Evolutionary conservation across 2,888 invertebrate genomes (phyloP).

Genomic region (Caenorhabditis sp.): DNA sequence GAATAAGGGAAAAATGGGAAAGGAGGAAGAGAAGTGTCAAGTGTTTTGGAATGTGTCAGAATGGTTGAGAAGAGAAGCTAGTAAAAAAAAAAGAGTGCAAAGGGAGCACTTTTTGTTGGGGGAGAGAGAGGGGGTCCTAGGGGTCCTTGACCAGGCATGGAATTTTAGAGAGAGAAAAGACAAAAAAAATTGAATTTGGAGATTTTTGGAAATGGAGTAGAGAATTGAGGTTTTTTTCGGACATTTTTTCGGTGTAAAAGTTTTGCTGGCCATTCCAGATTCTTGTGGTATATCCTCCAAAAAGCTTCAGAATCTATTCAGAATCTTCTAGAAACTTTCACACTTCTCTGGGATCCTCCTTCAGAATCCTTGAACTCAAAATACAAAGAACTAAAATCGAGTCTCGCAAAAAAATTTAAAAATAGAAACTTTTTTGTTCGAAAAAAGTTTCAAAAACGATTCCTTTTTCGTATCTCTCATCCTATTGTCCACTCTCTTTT

Average conservation of each 20-base stretch:
- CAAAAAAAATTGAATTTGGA: conserved; percentile 19
- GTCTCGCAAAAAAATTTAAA: not conserved
- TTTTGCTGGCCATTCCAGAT: too few relatives aligned
- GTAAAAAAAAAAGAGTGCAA: conserved; percentile 19
- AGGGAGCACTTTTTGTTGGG: conserved; percentile 26
- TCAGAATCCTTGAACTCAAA: not conserved
- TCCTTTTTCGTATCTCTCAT: too few relatives aligned
- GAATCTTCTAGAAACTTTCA: too few relatives aligned
- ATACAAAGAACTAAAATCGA: too few relatives aligned
- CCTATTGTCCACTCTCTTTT: conserved; percentile 11
- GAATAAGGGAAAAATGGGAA: not conserved
- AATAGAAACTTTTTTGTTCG: not conserved
- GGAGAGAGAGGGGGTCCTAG: not conserved
- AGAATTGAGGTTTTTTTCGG: not conserved
- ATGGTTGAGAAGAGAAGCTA: conserved; percentile 35
- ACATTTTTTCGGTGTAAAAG: too few relatives aligned
- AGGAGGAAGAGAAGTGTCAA: conserved; percentile 43
- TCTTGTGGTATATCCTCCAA: too few relatives aligned
- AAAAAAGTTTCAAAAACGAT: not conserved
- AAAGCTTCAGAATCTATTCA: too few relatives aligned
- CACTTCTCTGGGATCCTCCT: too few relatives aligned
- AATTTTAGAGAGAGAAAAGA: not conserved
- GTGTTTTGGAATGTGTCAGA: conserved; percentile 58
- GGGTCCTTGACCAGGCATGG: not conserved
- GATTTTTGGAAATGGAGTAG: not conserved